Evolutionary conservation across 2,888 invertebrate species (phyloP), one percentile per base, ranked within the genome.

Genomic region (Pseudanteris insignis): DNA sequence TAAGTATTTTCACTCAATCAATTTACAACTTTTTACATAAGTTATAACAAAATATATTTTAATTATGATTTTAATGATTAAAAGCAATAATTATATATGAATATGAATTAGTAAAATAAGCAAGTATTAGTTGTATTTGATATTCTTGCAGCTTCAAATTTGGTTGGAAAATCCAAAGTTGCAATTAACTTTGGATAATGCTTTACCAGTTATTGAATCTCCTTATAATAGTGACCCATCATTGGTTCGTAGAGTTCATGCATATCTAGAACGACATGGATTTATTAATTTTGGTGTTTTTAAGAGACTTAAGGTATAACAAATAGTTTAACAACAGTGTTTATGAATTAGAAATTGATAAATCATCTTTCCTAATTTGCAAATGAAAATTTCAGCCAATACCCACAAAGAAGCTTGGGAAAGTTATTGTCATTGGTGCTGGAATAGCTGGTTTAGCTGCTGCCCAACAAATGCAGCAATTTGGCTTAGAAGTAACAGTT

Each of bases 231-330:
- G 92, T 74, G 96, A 98, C 81, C 87, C 89, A 2, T 87, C 88
- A 5, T 81, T 98, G 12, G 87, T 96, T 1, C 86, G 88, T 75
- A 86, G 96, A 65, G 87, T 94, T 18, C 95, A 95, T 81, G 89
- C 91, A 0, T 99, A 92, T 80, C 83, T 99, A 25, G 94, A 97
- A 74, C 86, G 99, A 32, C 94, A 97, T 81, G 97, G 98, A 1
- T 95, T 92, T 72, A 96, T 99, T 63, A 99, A 99, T 82, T 98
- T 94, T 83, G 99, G 99, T 0, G 90, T 96, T 38, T 99, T 94
- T 81, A 94, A 95, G 77, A 85, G 94, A 25, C 80, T 91, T 2
- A 91, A 91, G 74, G 88, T 91, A 47, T 11, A 32, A 18, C 18
- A 18, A 18, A n/a, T n/a, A n/a, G n/a, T n/a, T n/a, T n/a, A n/a